phyloP scores from a whole-genome alignment of 2,797 vertebrate species.

The Pogonophryne albipinna region DNA sequence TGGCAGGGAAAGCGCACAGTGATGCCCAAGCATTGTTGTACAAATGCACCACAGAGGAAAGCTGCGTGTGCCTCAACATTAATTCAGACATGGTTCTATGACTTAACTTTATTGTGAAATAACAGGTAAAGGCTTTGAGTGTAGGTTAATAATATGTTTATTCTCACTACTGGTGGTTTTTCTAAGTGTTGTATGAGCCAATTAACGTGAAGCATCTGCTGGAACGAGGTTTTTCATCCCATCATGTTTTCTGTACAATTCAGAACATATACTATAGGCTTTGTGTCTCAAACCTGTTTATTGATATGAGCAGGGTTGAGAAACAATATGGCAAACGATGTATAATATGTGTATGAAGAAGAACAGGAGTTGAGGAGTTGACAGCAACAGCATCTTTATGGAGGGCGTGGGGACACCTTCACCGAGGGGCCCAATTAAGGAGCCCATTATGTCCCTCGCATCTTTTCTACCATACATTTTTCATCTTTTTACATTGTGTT shows the following conservation, averaged over 20 bases:
- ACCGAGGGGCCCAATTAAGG: not conserved
- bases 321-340: not conserved
- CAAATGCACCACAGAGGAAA: conserved; percentile 27
- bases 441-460: not conserved
- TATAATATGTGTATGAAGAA: not conserved
- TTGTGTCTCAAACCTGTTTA: not conserved
- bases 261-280: not conserved
- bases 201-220: not conserved
- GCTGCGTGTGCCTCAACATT: not conserved
- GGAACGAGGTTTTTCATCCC: not conserved
- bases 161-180: not conserved
- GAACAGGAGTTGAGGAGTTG: not conserved
- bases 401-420: not conserved
- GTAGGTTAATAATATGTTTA: not conserved
- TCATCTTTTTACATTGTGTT: not conserved
- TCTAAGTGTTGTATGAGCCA: not conserved
- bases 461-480: too few relatives aligned
- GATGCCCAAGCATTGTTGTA: conserved; percentile 25
- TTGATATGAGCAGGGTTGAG: not conserved
- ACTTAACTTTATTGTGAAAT: conserved; percentile 3
- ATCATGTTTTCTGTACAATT: not conserved
- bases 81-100: not conserved
- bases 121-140: not conserved
- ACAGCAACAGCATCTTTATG: not conserved
- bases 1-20: conserved; percentile 45